Base-by-base conservation (phyloP, 2,888 invertebrate species). In the Exocentrus adspersus region DNA sequence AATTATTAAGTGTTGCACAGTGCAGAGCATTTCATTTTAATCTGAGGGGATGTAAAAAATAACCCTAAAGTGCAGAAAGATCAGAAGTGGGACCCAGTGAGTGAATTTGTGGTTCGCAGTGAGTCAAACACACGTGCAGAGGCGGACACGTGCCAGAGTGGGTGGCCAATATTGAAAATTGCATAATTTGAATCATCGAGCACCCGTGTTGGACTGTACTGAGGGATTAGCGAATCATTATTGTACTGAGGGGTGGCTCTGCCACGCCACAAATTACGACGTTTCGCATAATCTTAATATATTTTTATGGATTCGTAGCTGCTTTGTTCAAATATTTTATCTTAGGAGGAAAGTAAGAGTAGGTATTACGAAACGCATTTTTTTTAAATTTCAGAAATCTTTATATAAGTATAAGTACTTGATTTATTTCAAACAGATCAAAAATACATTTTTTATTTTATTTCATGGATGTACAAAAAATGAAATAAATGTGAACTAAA, bases 81-180 rank as follows among this genome's bases (percentile, higher is more conserved):
- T 71, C 67, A 67, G 67, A 64, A 69, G 68, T 67, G 68, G 62
- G 59, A 66, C 54, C 64, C 60, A 46, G 57, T 65, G 78, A 81
- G 81, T 81, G 81, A 82, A 82, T 82, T 83, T 83, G 82, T 75
- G 83, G 82, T 79, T 76, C 77, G 78, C 79, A 82, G 80, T 82
- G 83, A 83, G 83, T 83, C 83, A 82, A 83, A 82, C 82, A 82
- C 83, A 83, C 83, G 83, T 83, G 83, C 80, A 75, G 77, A 80
- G 82, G 82, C 80, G 83, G 81, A 76, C 83, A 83, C 83, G 83
- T 83, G 83, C 75, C 82, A 75, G 78, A 82, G 82, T 83, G 82
- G 83, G 83, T 82, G 83, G 83, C 82, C 83, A 83, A 83, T 83
- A 83, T 83, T 83, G 82, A 83, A 83, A 83, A 83, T 83, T 83